Base-by-base conservation (phyloP, 1,140 invertebrate species). In the Hylyphantes graminicola region DNA sequence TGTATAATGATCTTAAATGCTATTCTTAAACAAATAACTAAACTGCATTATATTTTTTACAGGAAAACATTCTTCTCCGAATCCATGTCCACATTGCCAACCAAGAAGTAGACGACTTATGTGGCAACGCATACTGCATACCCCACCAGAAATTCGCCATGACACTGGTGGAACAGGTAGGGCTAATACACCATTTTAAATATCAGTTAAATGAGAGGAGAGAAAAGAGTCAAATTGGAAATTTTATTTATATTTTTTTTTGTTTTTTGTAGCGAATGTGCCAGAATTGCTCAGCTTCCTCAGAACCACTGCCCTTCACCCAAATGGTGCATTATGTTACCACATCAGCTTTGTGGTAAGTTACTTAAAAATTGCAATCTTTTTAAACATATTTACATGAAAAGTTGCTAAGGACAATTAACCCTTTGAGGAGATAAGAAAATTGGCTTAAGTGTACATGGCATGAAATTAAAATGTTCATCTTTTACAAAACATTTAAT, bases 271-370 rank as follows among this genome's bases (percentile, higher is more conserved):
- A 90, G 90, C 95, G 95, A 87, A 94, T 97, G 48, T 98, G 96
- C 89, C 92, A 93, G 50, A 94, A 94, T 61, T 98, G 97, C 89
- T 95, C 96, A 21, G 95, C 95, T n/a, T 97, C 95, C 2, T 97
- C 96, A 0, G 96, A 98, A 88, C 96, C 97, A 53, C 90, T 98
- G 84, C 95, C 95, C 15, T 98, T 97, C 89, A 97, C 95, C 64
- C 96, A 98, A 94, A 97, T 98, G 96, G 97, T 98, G 7, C 96
- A 98, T 89, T 98, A 98, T 88, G 96, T 98, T 3, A 97, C 96
- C 7, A 96, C 96, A 15, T 97, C 96, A 55, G 96, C 96, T 0
- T 88, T 98, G 80, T 90, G 90, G 90, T 91, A 89, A 90, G 89
- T 63, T 73, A 63, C 10, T 54, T n/a, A 63, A 8, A n/a, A n/a